These are phyloP conservation scores for Pecten maximus DNA, from an alignment of 2,888 invertebrate genomes.

Conservation along the genomic window DNA sequence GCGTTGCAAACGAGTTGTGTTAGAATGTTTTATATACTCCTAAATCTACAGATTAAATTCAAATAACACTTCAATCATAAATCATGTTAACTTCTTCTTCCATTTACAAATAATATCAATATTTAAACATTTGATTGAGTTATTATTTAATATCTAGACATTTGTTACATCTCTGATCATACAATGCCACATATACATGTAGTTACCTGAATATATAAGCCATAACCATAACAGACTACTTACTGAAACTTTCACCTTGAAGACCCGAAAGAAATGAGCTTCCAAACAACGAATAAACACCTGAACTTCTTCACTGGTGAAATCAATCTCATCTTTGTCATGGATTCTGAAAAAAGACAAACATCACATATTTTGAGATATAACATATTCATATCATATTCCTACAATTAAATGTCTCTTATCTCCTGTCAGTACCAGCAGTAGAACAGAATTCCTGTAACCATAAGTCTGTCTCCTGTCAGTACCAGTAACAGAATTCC, in stretches of 20 bases:
- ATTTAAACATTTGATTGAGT: neutral
- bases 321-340: slow-evolving; percentile 60
- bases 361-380: too few relatives aligned
- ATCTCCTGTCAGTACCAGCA: too few relatives aligned
- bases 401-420: too few relatives aligned
- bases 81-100: neutral
- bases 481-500: too few relatives aligned
- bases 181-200: neutral
- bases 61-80: too few relatives aligned
- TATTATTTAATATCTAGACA: too few relatives aligned
- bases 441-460: too few relatives aligned
- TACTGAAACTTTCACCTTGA: slow-evolving; percentile 71
- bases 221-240: slow-evolving; percentile 50
- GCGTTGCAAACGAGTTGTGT: too few relatives aligned
- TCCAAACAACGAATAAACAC: slow-evolving; percentile 69
- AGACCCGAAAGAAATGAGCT: slow-evolving; percentile 70
- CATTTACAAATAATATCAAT: neutral
- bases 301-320: slow-evolving; percentile 68
- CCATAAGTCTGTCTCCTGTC: too few relatives aligned
- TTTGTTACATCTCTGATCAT: neutral
- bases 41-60: too few relatives aligned
- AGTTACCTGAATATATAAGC: neutral
- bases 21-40: too few relatives aligned
- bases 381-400: too few relatives aligned
- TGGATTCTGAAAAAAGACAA: slow-evolving; percentile 59